Evolutionary conservation across 1,140 invertebrate genomes (phyloP).

Genomic region (Drosophila santomea): DNA sequence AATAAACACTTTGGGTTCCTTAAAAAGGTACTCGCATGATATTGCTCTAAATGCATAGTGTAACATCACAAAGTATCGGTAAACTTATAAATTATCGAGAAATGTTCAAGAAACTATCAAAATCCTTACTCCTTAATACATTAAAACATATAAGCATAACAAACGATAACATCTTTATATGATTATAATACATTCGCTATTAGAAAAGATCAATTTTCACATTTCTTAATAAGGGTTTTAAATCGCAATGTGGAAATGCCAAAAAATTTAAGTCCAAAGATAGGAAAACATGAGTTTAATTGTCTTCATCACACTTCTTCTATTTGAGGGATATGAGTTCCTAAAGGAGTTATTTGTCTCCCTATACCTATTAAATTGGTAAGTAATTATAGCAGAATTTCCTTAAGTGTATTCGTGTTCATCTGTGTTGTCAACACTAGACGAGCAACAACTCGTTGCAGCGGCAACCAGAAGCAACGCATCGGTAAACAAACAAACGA

Average conservation of each 20-base stretch:
- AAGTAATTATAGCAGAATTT: background rate
- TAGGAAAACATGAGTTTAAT: no score
- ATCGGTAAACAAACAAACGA: slow-evolving; percentile 59
- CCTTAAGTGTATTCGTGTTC: slow-evolving; percentile 5
- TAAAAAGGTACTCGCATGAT: background rate
- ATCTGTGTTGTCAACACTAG: slow-evolving; percentile 40
- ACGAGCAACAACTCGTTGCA: slow-evolving; percentile 22
- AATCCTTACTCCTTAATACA: no score
- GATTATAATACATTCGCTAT: no score
- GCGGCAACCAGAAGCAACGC: slow-evolving; percentile 38
- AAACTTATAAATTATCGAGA: no score
- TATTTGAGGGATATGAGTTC: no score
- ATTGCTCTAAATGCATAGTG: background rate
- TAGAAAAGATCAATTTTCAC: no score
- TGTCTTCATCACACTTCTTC: no score
- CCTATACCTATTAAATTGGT: background rate
- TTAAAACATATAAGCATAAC: no score
- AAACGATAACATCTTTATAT: no score
- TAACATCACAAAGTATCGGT: no score
- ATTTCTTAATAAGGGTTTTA: no score
- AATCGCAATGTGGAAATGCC: background rate
- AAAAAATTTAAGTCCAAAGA: background rate
- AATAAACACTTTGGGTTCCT: background rate
- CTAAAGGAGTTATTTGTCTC: background rate
- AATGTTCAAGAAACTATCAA: no score